Evolutionary conservation across 2,888 invertebrate species (phyloP).

Genomic region (Drosophila kanekoi): DNA sequence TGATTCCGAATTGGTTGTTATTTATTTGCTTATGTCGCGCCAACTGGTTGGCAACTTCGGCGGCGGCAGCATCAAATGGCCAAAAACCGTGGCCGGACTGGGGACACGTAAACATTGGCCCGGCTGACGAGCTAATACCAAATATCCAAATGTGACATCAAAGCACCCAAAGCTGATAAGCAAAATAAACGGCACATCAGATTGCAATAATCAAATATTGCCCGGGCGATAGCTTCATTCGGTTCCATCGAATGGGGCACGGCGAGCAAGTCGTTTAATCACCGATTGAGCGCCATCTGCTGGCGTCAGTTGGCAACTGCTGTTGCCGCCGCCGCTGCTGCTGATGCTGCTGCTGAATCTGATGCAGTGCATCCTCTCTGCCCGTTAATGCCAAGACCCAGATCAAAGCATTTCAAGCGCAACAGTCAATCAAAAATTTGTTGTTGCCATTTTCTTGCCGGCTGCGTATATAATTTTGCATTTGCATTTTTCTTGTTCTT

Average conservation of each 20-base stretch:
- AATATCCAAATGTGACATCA: slow-evolving; percentile 64
- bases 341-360: slow-evolving; percentile 7
- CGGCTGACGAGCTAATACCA: slow-evolving; percentile 42
- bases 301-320: slow-evolving; percentile 54
- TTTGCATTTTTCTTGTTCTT: slow-evolving; percentile 14
- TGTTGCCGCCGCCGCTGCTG: slow-evolving; percentile 11
- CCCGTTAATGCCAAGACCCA: slow-evolving; percentile 45
- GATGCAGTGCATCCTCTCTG: slow-evolving; percentile 12
- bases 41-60: slow-evolving; percentile 67
- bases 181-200: slow-evolving; percentile 63
- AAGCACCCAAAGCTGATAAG: slow-evolving; percentile 58
- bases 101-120: slow-evolving; percentile 52
- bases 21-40: slow-evolving; percentile 75
- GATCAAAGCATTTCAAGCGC: slow-evolving; percentile 78
- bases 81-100: slow-evolving; percentile 48
- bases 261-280: slow-evolving; percentile 35
- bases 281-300: slow-evolving; percentile 70
- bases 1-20: slow-evolving; percentile 43
- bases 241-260: slow-evolving; percentile 3
- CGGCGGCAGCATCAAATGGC: slow-evolving; percentile 73
- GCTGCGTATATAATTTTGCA: slow-evolving; percentile 25
- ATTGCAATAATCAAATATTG: slow-evolving; percentile 49
- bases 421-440: slow-evolving; percentile 71
- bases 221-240: slow-evolving; percentile 48
- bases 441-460: slow-evolving; percentile 51